These are phyloP conservation scores for Gymnogyps californianus DNA, from an alignment of 2,113 vertebrate species.

Conservation along the genomic window DNA sequence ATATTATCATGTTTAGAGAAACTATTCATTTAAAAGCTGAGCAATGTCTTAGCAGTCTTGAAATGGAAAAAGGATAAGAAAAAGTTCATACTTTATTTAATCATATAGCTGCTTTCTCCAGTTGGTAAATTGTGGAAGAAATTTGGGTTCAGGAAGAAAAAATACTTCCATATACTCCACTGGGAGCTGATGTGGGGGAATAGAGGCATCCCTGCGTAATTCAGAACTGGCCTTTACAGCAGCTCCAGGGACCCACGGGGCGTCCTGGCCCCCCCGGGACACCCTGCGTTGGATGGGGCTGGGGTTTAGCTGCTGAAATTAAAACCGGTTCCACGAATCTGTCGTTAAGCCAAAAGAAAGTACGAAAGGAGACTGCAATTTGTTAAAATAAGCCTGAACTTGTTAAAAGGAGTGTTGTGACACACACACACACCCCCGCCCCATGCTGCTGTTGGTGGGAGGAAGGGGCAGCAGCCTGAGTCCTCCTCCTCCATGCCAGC, in stretches of 20 bases:
- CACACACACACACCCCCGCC: no score
- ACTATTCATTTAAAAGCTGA: not conserved
- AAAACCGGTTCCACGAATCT: not conserved
- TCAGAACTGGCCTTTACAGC: not conserved
- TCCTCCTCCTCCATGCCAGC: not conserved
- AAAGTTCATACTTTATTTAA: not conserved
- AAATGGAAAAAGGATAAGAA: not conserved
- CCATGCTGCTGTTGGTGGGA: not conserved
- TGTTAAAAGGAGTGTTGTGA: not conserved
- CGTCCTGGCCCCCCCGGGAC: not conserved
- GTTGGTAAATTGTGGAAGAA: not conserved
- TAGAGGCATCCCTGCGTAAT: not conserved
- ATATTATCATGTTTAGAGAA: not conserved
- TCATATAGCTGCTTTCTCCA: not conserved
- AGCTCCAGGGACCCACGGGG: not conserved
- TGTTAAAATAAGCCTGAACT: not conserved
- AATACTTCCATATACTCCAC: not conserved
- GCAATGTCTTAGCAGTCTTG: not conserved
- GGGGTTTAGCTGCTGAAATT: not conserved
- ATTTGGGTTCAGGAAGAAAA: not conserved
- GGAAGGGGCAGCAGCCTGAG: not conserved
- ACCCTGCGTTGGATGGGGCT: rapidly evolving
- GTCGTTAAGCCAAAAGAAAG: not conserved
- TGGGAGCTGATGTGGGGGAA: not conserved
- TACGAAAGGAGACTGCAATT: rapidly evolving